Evolutionary conservation across 2,113 vertebrate species (phyloP), one percentile per base, ranked within the genome.

Genomic region (Opisthocomus hoazin): DNA sequence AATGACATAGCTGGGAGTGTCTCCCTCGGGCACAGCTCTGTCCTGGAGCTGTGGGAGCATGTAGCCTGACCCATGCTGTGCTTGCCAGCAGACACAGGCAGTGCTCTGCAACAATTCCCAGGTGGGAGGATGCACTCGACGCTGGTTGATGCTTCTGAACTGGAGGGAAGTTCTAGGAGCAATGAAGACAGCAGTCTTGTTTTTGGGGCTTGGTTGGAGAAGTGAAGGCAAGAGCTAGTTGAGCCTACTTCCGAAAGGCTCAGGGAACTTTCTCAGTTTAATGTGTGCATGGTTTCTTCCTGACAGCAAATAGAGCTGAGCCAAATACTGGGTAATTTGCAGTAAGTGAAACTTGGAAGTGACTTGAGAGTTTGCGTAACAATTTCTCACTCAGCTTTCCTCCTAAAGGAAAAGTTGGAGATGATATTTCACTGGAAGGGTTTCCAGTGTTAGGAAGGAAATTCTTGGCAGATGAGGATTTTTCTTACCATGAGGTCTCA

Each of bases 321-420:
- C 48, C 89, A 91, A 65, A 56, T 79, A 32, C 87, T 34, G 69
- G 27, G 32, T 64, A 79, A 73, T 68, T 57, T 45, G 56, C 27
- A 45, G 53, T 48, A 82, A 73, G 27, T 65, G 69, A 83, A 91
- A 68, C 73, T 65, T 91, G 70, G 89, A 96, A 83, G 43, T 41
- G n/a, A 78, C 46, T 82, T 58, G 34, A 51, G 84, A 93, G 74
- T 84, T 96, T 93, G 71, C 34, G 51, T 75, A 91, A 81, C 30
- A 45, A 71, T 84, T 94, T 96, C 87, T 93, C 69, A 71, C 64
- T 87, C 36, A 14, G 53, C 30, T 86, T 89, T 86, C 60, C 14
- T 91, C 69, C 57, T 74, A 54, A 80, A 89, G 51, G 39, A 78
- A 64, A 77, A 78, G 46, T 74, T 94, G 48, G 60, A 87, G 69